Evolutionary conservation across 1,140 invertebrate genomes (phyloP).

Genomic region (Bombus sibiricus): DNA sequence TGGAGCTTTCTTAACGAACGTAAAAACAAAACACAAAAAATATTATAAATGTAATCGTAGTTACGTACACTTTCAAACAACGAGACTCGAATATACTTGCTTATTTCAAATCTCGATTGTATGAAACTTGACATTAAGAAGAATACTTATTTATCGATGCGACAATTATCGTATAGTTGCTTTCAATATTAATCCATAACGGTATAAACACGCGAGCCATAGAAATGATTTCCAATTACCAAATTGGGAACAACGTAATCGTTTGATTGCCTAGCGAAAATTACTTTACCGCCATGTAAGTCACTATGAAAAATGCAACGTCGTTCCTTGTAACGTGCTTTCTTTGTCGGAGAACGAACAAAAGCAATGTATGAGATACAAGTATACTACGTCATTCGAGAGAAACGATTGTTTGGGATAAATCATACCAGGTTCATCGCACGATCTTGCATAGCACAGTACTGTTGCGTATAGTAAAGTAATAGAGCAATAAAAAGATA

Average conservation of each 20-base stretch:
- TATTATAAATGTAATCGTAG: neutral
- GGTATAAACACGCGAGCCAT: neutral
- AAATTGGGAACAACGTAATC: neutral
- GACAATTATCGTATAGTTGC: neutral
- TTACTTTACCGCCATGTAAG: neutral
- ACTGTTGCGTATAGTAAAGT: constrained; percentile 30
- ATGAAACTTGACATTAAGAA: constrained; percentile 3
- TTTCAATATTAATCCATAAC: neutral
- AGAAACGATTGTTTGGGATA: constrained; percentile 37
- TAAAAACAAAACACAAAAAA: no score
- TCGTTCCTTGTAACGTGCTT: constrained; percentile 13
- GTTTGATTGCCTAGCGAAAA: neutral
- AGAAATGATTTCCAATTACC: neutral
- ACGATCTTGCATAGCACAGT: constrained; percentile 59
- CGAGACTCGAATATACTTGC: neutral
- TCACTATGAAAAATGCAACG: neutral
- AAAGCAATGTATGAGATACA: neutral
- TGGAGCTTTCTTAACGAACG: neutral
- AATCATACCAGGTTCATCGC: constrained; percentile 47
- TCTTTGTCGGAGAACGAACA: neutral
- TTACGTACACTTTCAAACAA: neutral
- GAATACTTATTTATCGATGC: neutral
- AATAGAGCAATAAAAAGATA: constrained; percentile 18
- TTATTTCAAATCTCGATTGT: constrained; percentile 1
- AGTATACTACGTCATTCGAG: constrained; percentile 48